Evolutionary conservation across 1,140 invertebrate genomes (phyloP).

Genomic region (Drosophila mauritiana): DNA sequence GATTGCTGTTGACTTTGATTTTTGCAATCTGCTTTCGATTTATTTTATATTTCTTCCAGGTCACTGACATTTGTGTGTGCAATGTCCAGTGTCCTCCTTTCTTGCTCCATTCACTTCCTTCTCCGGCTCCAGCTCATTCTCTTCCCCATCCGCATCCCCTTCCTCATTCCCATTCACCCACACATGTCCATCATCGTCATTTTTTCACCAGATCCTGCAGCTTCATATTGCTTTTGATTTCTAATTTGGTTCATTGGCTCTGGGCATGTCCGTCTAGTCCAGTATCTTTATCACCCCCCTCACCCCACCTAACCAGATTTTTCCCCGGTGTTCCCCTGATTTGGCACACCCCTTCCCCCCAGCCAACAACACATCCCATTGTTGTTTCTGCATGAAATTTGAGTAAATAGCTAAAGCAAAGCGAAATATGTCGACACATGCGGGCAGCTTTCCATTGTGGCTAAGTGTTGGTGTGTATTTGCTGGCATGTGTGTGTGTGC

Average conservation of each 20-base stretch:
- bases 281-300: not conserved
- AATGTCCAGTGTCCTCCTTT: slow-evolving; percentile 40
- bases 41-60: slow-evolving; percentile 77
- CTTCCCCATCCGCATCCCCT: not conserved
- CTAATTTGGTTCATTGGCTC: slow-evolving; percentile 74
- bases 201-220: slow-evolving; percentile 15
- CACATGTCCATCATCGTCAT: slow-evolving; percentile 38
- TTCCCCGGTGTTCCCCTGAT: not conserved
- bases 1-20: slow-evolving; percentile 82
- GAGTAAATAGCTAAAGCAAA: slow-evolving; percentile 67
- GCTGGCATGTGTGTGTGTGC: slow-evolving; percentile 4
- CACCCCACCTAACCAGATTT: not conserved
- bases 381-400: slow-evolving; percentile 67
- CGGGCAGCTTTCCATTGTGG: slow-evolving; percentile 40
- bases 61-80: slow-evolving; percentile 65
- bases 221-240: slow-evolving; percentile 58
- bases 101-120: not conserved
- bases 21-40: slow-evolving; percentile 78
- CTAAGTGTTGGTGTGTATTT: slow-evolving; percentile 16
- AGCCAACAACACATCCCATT: slow-evolving; percentile 11
- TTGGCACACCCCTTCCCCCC: not conserved
- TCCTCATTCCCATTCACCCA: slow-evolving; percentile 1
- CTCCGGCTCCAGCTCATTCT: not conserved
- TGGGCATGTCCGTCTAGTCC: slow-evolving; percentile 11
- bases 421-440: slow-evolving; percentile 69